Base-by-base conservation (phyloP, 2,797 vertebrate genomes). In the Miichthys miiuy region DNA sequence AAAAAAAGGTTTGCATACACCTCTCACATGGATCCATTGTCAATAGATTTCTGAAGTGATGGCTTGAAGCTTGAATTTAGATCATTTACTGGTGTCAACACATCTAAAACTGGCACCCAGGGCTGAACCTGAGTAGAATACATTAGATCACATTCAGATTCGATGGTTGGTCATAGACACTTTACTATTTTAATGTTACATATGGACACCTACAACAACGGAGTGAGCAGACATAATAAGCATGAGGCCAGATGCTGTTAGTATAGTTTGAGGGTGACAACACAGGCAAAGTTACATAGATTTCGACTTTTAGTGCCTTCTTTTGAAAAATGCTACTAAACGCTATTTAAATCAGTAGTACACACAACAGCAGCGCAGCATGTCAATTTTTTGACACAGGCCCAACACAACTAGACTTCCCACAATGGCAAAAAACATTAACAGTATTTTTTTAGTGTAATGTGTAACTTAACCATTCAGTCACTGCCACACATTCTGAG, bases 401-500 rank as follows among this genome's bases (percentile, higher is more conserved):
- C 16, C 2, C 0, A 9, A 20, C 21, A 51, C 6, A 64, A 23
- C 23, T 23, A 51, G 5, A 60, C 52, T 61, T 48, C 3, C 9
- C 9, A 50, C 52, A 56, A 2, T 51, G 11, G 30, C 42, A 51
- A 14, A 52, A 70, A 56, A 54, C 12, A 56, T 21, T 44, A 17
- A 56, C 21, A 47, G 46, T 62, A 2, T 17, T 21, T 21, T 56
- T 62, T 60, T 6, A 23, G 14, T 42, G 11, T 20, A 21, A 61
- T 57, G 21, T 72, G 41, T 48, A 64, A 74, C 20, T 70, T 30
- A 38, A 17, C 41, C 18, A 5, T 58, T 67, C n/a, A 71, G 23
- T 17, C 30, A 70, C n/a, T 17, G 41, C 23, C 46, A 79, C 27
- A 75, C 8, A 64, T 34, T 18, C 60, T 5, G 20, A 20, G 50